Evolutionary conservation across 1,140 invertebrate species (phyloP).

Genomic region (Drosophila athabasca): DNA sequence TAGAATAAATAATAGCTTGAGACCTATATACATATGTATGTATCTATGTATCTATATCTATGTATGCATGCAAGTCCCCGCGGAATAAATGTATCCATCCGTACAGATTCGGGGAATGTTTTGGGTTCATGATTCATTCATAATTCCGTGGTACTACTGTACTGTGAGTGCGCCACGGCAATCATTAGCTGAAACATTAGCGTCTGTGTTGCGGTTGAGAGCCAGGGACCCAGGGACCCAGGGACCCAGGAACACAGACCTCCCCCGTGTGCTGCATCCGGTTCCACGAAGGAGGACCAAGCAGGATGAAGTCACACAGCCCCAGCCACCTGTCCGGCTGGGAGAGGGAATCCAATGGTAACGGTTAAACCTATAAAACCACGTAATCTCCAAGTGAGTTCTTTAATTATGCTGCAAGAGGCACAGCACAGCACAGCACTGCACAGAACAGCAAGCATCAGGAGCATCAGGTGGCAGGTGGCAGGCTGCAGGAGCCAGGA

Average conservation of each 20-base stretch:
- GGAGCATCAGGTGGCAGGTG: conserved; percentile 31
- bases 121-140: conserved; percentile 1
- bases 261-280: too few species aligned
- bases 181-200: conserved; percentile 53
- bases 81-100: too few species aligned
- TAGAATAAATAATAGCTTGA: too few species aligned
- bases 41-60: too few species aligned
- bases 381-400: conserved; percentile 80
- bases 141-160: conserved; percentile 1
- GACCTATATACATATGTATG: too few species aligned
- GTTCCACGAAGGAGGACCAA: background rate
- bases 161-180: conserved; percentile 14
- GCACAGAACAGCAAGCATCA: background rate
- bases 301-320: background rate
- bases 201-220: conserved; percentile 43
- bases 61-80: too few species aligned
- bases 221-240: background rate
- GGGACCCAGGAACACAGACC: too few species aligned
- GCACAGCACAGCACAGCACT: conserved; percentile 18
- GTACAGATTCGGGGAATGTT: too few species aligned
- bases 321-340: background rate
- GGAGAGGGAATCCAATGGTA: conserved; percentile 47
- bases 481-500: background rate
- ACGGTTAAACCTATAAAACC: conserved; percentile 72
- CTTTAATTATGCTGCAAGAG: conserved; percentile 79